A percentile compares a stretch with the other conserved stretches of the same genome.
Evolutionary conservation across 1,140 invertebrate genomes (phyloP).

Genomic region (Maniola jurtina): DNA sequence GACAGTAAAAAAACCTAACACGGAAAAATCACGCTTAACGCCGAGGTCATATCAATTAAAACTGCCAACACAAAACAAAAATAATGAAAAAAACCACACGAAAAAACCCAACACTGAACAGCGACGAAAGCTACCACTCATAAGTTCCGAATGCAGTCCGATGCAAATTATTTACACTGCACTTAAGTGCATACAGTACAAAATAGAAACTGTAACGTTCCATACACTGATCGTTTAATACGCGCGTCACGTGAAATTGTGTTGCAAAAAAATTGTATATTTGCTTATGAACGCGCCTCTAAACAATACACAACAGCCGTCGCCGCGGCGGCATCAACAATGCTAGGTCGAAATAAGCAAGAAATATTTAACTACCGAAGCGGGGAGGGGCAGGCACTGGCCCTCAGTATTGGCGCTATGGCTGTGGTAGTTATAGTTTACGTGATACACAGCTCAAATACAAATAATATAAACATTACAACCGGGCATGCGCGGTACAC

Average conservation of each 20-base stretch:
- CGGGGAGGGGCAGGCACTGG: slow-evolving; percentile 67
- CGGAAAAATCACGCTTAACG: slow-evolving; percentile 5
- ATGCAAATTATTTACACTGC: slow-evolving; percentile 75
- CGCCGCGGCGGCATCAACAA: slow-evolving; percentile 77
- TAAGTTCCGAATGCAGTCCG: slow-evolving; percentile 65
- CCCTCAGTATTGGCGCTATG: slow-evolving; percentile 75
- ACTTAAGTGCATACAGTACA: slow-evolving; percentile 51
- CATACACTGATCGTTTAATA: slow-evolving; percentile 21
- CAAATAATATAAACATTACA: slow-evolving; percentile 80
- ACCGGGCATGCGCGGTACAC: slow-evolving; percentile 67
- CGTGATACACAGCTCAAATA: slow-evolving; percentile 80
- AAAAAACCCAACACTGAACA: slow-evolving; percentile 62
- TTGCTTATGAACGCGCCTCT: slow-evolving; percentile 61
- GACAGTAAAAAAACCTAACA: slow-evolving; percentile 5
- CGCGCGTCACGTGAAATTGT: slow-evolving; percentile 16
- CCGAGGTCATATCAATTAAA: slow-evolving; percentile 14
- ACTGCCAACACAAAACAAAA: slow-evolving; percentile 46
- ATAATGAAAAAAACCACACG: slow-evolving; percentile 44
- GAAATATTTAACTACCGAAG: slow-evolving; percentile 79
- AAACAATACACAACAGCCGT: slow-evolving; percentile 76
- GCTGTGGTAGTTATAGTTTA: slow-evolving; percentile 80
- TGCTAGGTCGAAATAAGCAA: slow-evolving; percentile 80
- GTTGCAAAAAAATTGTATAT: slow-evolving; percentile 48
- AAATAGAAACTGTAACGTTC: slow-evolving; percentile 41
- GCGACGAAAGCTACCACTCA: slow-evolving; percentile 69